Conservation (phyloP, 2,113 vertebrate genomes). For the Lagopus leucura region DNA sequence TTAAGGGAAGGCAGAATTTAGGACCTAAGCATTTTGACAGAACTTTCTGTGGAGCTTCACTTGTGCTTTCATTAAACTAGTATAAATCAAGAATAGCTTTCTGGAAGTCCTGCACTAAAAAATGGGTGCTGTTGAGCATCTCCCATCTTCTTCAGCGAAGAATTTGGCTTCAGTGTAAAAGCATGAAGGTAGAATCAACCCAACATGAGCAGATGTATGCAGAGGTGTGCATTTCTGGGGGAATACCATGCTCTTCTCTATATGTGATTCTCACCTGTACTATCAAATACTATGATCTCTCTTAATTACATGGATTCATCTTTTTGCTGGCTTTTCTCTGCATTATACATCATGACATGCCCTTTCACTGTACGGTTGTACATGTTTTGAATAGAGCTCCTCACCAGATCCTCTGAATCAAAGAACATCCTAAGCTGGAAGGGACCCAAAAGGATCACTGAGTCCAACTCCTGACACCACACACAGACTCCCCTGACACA, state of each 20-base stretch:
- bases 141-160: background rate
- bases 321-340: background rate
- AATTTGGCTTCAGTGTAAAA: background rate
- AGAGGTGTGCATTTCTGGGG: background rate
- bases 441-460: no score
- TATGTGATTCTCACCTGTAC: background rate
- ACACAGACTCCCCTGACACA: no score
- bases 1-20: conserved; percentile 1
- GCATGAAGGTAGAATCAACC: background rate
- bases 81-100: background rate
- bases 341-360: background rate
- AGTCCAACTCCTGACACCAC: background rate
- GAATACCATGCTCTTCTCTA: background rate
- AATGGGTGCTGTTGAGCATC: background rate
- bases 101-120: background rate
- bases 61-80: background rate
- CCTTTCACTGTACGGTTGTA: background rate
- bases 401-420: background rate
- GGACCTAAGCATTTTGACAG: background rate
- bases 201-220: background rate
- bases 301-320: background rate
- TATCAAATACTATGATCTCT: background rate
- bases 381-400: background rate
- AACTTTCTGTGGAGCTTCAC: background rate
- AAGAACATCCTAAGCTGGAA: background rate